phyloP scores from a whole-genome alignment of 2,888 invertebrate genomes.

The Pyrgus malvae region DNA sequence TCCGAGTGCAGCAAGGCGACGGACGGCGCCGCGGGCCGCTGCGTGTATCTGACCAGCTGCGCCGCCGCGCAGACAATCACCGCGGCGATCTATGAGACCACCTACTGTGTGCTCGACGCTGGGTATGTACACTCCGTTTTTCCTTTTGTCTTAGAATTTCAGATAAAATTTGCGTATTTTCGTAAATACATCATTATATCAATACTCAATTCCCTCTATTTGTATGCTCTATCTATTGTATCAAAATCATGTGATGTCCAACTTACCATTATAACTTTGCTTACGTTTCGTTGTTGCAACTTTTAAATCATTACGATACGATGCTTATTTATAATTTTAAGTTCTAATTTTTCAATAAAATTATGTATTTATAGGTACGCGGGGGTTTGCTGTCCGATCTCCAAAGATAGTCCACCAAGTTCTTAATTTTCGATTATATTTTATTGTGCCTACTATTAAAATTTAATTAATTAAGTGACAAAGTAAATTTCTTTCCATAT shows the following conservation, averaged over 20 bases:
- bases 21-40: slow-evolving; percentile 48
- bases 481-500: too few species aligned
- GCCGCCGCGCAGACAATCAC: slow-evolving; percentile 48
- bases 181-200: too few species aligned
- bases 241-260: too few species aligned
- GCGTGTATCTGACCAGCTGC: slow-evolving; percentile 67
- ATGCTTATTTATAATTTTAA: too few species aligned
- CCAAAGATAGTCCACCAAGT: background rate
- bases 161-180: too few species aligned
- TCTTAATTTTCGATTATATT: background rate
- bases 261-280: too few species aligned
- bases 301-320: too few species aligned
- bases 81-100: slow-evolving; percentile 46
- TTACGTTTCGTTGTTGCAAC: too few species aligned
- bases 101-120: slow-evolving; percentile 55
- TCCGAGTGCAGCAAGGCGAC: slow-evolving; percentile 43
- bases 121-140: slow-evolving; percentile 41
- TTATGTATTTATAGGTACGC: slow-evolving; percentile 53
- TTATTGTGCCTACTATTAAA: background rate
- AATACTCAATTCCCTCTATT: too few species aligned
- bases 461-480: background rate
- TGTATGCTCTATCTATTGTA: too few species aligned
- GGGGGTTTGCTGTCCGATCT: slow-evolving; percentile 67
- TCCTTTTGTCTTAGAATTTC: background rate
- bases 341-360: too few species aligned